Conservation (phyloP, 2,797 vertebrate species). For the Halcyon badia region DNA sequence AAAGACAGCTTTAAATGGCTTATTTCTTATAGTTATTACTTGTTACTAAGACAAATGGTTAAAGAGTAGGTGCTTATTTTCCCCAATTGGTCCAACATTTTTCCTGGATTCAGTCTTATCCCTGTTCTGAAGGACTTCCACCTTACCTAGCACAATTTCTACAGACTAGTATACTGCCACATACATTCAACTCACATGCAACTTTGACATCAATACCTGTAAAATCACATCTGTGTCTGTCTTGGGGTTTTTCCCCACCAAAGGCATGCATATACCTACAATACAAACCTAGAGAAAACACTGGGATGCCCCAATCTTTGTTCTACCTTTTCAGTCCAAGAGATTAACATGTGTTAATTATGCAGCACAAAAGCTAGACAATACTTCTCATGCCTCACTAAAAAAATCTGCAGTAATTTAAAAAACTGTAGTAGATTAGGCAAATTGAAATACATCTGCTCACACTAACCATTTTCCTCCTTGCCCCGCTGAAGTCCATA, state of each 20-base stretch:
- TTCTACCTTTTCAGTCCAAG: background rate
- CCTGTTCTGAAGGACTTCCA: background rate
- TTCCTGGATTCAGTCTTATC: background rate
- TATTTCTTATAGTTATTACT: slow-evolving; percentile 19
- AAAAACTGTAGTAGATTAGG: background rate
- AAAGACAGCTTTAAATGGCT: slow-evolving; percentile 55
- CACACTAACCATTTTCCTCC: background rate
- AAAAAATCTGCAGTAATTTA: background rate
- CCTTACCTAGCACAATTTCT: background rate
- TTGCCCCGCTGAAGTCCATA: background rate
- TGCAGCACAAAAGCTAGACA: background rate
- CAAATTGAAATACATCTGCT: background rate
- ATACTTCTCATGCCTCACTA: background rate
- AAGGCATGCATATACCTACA: slow-evolving; percentile 3
- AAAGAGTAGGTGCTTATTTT: slow-evolving; percentile 10
- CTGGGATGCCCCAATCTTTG: background rate
- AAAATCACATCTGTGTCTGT: background rate
- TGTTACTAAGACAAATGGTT: background rate
- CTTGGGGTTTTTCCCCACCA: background rate
- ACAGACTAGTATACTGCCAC: background rate
- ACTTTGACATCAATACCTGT: background rate
- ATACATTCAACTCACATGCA: background rate
- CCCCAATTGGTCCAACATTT: background rate
- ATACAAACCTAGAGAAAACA: background rate
- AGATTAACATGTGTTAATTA: background rate